Evolutionary conservation across 2,113 vertebrate genomes (phyloP).

Genomic region (Terrapene triunguis): DNA sequence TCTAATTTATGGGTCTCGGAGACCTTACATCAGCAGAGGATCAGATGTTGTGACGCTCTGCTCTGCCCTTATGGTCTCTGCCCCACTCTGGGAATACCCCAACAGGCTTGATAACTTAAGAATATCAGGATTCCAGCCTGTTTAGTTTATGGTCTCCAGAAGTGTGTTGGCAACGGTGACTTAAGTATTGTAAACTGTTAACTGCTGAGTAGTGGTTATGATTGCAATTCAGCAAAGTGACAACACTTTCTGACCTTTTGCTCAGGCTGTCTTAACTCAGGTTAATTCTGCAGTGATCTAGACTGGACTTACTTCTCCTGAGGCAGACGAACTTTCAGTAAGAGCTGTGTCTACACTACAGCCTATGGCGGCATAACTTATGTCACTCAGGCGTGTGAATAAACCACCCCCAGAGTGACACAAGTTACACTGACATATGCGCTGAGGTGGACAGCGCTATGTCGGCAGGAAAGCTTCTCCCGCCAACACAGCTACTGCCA

Average conservation of each 20-base stretch:
- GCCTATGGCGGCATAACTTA: too few relatives aligned
- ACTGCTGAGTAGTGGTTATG: background rate
- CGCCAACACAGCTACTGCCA: too few relatives aligned
- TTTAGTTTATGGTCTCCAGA: background rate
- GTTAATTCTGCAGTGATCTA: background rate
- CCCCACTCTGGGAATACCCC: background rate
- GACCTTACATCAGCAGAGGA: background rate
- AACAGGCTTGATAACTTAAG: background rate
- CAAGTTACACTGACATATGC: too few relatives aligned
- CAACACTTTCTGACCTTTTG: background rate
- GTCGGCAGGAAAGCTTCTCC: too few relatives aligned
- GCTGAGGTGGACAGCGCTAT: too few relatives aligned
- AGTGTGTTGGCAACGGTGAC: background rate
- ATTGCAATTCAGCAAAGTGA: background rate
- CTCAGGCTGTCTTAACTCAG: background rate
- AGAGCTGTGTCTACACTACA: background rate
- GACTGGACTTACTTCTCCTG: background rate
- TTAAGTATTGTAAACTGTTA: background rate
- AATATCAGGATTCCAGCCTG: background rate
- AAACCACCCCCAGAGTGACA: too few relatives aligned
- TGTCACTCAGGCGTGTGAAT: too few relatives aligned
- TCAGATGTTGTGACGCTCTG: background rate
- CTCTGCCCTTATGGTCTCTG: background rate
- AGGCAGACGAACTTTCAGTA: accelerated
- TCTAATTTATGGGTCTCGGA: background rate